These are phyloP conservation scores for Drosophila takahashii DNA, from an alignment of 1,140 invertebrate genomes.

Conservation along the genomic window DNA sequence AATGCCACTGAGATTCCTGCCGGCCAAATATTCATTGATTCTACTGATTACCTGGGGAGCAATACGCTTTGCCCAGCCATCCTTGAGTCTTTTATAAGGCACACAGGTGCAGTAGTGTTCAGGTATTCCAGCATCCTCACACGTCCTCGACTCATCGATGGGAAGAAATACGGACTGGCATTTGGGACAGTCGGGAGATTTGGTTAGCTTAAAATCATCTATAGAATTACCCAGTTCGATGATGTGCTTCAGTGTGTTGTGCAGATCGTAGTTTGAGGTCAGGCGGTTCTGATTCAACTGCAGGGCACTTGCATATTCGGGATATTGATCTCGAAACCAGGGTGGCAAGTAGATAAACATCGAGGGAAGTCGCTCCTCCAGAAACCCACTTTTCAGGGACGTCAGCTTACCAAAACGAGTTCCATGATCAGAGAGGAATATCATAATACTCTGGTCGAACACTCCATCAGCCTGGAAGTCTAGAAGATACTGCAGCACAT, in stretches of 20 bases:
- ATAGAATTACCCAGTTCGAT: conserved; percentile 61
- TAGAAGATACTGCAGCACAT: conserved; percentile 87
- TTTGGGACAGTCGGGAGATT: conserved; percentile 85
- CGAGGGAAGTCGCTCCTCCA: conserved; percentile 96
- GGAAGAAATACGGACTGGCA: conserved; percentile 89
- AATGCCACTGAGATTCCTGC: conserved; percentile 49
- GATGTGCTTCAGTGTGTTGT: conserved; percentile 75
- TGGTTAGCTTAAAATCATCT: conserved; percentile 13
- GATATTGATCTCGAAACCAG: conserved; percentile 89
- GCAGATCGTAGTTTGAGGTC: conserved; percentile 91
- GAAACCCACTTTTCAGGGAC: conserved; percentile 87
- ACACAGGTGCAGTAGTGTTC: conserved; percentile 92
- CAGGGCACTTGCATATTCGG: conserved; percentile 88
- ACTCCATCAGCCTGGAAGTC: conserved; percentile 86
- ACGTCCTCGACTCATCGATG: conserved; percentile 88
- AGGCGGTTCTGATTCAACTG: conserved; percentile 89
- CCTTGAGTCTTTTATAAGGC: conserved; percentile 84
- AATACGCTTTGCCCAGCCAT: conserved; percentile 56
- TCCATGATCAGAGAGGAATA: conserved; percentile 97
- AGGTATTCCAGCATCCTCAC: conserved; percentile 88
- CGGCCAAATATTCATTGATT: conserved; percentile 79
- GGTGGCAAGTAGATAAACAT: conserved; percentile 92
- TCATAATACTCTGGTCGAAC: conserved; percentile 89
- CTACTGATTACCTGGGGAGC: conserved; percentile 77
- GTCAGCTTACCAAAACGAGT: conserved; percentile 92